phyloP scores from a whole-genome alignment of 2,888 invertebrate species.

The Tenodera sinensis region DNA sequence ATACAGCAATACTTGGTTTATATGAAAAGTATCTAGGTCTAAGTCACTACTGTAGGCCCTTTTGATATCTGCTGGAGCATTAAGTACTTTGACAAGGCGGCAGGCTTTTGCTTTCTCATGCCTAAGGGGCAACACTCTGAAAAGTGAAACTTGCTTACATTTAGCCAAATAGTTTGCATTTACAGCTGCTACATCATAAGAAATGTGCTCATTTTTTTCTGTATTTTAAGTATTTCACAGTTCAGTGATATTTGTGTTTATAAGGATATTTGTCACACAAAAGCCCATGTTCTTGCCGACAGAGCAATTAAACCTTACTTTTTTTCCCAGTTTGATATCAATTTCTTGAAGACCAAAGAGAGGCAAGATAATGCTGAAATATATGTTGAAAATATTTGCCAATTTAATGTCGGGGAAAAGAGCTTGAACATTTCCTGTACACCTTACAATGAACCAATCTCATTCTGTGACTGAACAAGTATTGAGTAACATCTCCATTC shows the following conservation, averaged over 20 bases:
- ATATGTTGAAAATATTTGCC: background rate
- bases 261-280: background rate
- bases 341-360: background rate
- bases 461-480: background rate
- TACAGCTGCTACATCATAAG: too few relatives aligned
- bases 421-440: background rate
- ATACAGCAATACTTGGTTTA: constrained; percentile 2
- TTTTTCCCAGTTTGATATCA: background rate
- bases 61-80: background rate
- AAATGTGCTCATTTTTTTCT: too few relatives aligned
- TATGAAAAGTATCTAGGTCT: background rate
- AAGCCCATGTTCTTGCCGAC: background rate
- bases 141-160: background rate
- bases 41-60: background rate
- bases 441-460: background rate
- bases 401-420: background rate
- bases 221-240: background rate
- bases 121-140: background rate
- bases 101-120: too few relatives aligned
- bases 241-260: background rate
- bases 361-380: background rate
- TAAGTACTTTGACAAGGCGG: background rate
- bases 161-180: background rate
- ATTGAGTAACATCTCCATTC: background rate
- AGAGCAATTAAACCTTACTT: background rate